phyloP scores from a whole-genome alignment of 2,888 invertebrate species.

The Deilephila elpenor region DNA sequence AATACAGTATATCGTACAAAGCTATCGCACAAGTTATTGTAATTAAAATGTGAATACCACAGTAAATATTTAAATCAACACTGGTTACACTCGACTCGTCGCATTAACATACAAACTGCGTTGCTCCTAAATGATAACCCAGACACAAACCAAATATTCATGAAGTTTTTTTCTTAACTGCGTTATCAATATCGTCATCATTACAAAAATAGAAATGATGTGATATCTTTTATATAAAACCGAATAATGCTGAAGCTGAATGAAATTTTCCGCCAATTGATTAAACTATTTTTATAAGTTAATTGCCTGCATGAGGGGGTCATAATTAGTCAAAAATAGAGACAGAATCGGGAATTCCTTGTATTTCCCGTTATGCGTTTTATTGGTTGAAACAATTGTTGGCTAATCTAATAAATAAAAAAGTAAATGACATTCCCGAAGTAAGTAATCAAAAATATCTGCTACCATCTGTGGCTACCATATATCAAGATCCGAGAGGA shows the following conservation, averaged over 20 bases:
- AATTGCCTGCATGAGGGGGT: no score
- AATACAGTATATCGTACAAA: background rate
- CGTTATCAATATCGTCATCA: background rate
- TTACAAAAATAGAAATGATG: slow-evolving; percentile 16
- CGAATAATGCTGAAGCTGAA: background rate
- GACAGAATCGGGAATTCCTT: no score
- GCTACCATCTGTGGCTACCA: no score
- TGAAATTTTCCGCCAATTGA: background rate
- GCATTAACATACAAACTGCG: background rate
- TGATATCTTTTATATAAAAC: background rate
- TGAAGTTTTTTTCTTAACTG: background rate
- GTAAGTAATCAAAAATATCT: no score
- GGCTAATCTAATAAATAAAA: no score
- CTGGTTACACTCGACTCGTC: background rate
- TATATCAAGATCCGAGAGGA: no score
- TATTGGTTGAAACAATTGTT: no score
- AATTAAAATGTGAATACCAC: slow-evolving; percentile 9
- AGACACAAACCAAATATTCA: slow-evolving; percentile 15
- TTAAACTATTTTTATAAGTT: background rate
- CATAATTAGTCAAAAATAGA: no score
- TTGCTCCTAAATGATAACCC: slow-evolving; percentile 9
- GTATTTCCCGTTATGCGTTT: no score
- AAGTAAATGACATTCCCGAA: no score
- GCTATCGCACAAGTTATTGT: background rate
- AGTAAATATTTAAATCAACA: slow-evolving; percentile 15